Percentiles rank a stretch among this genome's conserved stretches.
Evolutionary conservation across 2,888 invertebrate species (phyloP).

Genomic region (Harpalus rubripes): DNA sequence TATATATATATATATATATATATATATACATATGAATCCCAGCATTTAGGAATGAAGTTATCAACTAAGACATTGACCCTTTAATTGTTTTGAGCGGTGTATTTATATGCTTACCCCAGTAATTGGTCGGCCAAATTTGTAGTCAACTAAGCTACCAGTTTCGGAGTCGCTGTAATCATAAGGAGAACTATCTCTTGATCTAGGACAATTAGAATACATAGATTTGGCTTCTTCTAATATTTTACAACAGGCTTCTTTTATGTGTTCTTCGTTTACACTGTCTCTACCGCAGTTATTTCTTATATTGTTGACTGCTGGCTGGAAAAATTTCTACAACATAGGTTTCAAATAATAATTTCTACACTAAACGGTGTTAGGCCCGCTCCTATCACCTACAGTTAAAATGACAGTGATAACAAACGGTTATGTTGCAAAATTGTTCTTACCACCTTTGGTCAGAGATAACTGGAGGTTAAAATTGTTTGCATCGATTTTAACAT

Average conservation of each 20-base stretch:
- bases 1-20: too few species aligned
- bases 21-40: too few species aligned
- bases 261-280: constrained; percentile 87
- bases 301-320: constrained; percentile 89
- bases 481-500: too few species aligned
- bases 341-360: background rate
- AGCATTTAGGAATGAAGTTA: too few species aligned
- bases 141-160: constrained; percentile 78
- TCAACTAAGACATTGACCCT: too few species aligned
- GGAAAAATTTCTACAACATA: constrained; percentile 84
- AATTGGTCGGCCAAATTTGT: constrained; percentile 75
- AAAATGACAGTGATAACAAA: too few species aligned
- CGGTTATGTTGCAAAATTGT: too few species aligned
- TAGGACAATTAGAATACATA: constrained; percentile 81
- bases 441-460: too few species aligned
- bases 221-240: constrained; percentile 89
- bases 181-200: constrained; percentile 78
- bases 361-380: constrained; percentile 31
- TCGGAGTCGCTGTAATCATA: constrained; percentile 81
- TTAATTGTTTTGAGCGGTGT: too few species aligned
- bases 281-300: constrained; percentile 86
- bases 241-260: constrained; percentile 86
- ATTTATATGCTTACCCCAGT: constrained; percentile 60
- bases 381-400: too few species aligned
- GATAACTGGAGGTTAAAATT: too few species aligned